Conservation (phyloP, 2,888 invertebrate species). For the Lymantria monacha region DNA sequence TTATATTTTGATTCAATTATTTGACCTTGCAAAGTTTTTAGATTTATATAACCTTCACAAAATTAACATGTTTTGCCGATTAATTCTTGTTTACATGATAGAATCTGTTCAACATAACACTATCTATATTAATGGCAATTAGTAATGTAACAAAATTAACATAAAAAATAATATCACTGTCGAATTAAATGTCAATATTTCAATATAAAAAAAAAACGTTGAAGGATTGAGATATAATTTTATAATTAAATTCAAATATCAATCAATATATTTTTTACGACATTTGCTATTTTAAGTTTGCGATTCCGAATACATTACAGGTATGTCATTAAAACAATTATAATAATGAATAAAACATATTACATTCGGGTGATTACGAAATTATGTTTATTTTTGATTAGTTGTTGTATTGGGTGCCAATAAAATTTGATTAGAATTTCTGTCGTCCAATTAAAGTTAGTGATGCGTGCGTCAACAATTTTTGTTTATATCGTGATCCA, state of each 20-base stretch:
- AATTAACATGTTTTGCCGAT: slow-evolving; percentile 2
- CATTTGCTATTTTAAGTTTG: slow-evolving; percentile 18
- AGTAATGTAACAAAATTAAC: slow-evolving; percentile 19
- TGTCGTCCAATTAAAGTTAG: slow-evolving; percentile 35
- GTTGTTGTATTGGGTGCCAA: slow-evolving; percentile 33
- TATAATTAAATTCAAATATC: slow-evolving; percentile 35
- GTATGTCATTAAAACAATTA: slow-evolving; percentile 38
- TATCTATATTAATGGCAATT: slow-evolving; percentile 12
- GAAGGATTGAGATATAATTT: slow-evolving; percentile 35
- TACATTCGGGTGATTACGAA: slow-evolving; percentile 31
- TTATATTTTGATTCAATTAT: background rate
- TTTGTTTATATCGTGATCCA: slow-evolving; percentile 26
- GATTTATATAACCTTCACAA: background rate
- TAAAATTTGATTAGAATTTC: slow-evolving; percentile 43
- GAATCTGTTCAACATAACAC: slow-evolving; percentile 6
- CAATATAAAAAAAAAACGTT: slow-evolving; percentile 26
- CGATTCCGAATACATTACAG: slow-evolving; percentile 22
- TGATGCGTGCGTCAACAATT: slow-evolving; percentile 29
- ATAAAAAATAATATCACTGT: slow-evolving; percentile 24
- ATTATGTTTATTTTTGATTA: slow-evolving; percentile 46
- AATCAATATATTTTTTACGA: slow-evolving; percentile 31
- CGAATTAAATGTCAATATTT: slow-evolving; percentile 37
- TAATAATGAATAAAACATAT: slow-evolving; percentile 37
- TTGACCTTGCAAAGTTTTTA: background rate
- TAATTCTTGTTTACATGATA: slow-evolving; percentile 6